Conservation (phyloP, 2,888 invertebrate genomes). For the Agonopterix alstromeriana region DNA sequence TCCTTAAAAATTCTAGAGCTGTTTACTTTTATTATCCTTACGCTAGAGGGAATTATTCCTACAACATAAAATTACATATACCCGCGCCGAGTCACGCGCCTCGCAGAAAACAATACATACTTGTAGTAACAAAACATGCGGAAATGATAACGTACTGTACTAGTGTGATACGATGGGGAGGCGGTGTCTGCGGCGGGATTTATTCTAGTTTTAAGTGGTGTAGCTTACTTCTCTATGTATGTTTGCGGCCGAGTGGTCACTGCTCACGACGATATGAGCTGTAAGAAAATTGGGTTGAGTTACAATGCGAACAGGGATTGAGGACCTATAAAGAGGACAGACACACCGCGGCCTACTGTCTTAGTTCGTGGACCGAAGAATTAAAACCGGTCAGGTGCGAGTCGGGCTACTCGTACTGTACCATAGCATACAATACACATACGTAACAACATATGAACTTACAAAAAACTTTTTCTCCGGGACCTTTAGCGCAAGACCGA, state of each 20-base stretch:
- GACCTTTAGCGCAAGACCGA: too few species aligned
- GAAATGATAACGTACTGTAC: background rate
- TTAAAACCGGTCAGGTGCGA: too few species aligned
- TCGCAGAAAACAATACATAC: background rate
- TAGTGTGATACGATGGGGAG: background rate
- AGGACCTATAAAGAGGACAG: too few species aligned
- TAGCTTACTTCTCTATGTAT: slow-evolving; percentile 62
- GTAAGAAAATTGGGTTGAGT: slow-evolving; percentile 18
- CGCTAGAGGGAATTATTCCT: slow-evolving; percentile 61
- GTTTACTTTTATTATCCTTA: slow-evolving; percentile 58
- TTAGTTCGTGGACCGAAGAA: too few species aligned
- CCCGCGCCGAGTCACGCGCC: slow-evolving; percentile 23
- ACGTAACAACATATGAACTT: too few species aligned
- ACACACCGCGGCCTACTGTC: too few species aligned
- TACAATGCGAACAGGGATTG: too few species aligned
- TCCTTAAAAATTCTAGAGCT: slow-evolving; percentile 43
- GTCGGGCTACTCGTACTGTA: too few species aligned
- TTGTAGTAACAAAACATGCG: background rate
- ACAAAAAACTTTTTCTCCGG: too few species aligned
- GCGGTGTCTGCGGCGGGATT: slow-evolving; percentile 20
- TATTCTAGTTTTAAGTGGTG: slow-evolving; percentile 56
- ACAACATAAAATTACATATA: slow-evolving; percentile 59
- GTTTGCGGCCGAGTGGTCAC: slow-evolving; percentile 65
- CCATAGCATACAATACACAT: too few species aligned
- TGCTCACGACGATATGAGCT: slow-evolving; percentile 78